Percentiles rank a stretch among this genome's conserved stretches.
phyloP scores from a whole-genome alignment of 2,797 vertebrate genomes.

The Mormyrus hasselquistii region DNA sequence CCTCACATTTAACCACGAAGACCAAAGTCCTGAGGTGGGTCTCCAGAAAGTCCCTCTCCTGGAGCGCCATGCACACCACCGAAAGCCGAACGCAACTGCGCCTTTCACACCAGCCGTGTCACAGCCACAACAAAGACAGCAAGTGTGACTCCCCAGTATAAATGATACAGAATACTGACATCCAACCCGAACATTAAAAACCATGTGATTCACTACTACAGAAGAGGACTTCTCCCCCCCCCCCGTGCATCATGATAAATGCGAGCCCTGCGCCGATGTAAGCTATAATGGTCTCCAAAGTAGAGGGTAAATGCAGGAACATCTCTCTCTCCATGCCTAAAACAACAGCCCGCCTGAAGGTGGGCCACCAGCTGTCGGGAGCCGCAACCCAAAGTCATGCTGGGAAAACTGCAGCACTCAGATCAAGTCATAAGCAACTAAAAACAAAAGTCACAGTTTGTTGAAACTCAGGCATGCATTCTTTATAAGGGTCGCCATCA shows the following conservation, averaged over 20 bases:
- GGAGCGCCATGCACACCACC: not conserved
- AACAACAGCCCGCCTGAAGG: not conserved
- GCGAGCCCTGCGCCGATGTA: not conserved
- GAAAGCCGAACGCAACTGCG: not conserved
- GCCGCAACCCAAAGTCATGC: not conserved
- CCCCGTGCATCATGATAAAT: not conserved
- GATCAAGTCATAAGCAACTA: not conserved
- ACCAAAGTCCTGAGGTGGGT: not conserved
- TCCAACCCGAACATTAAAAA: not conserved
- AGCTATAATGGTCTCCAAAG: not conserved
- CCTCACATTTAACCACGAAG: not conserved
- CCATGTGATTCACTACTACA: not conserved
- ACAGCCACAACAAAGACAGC: not conserved
- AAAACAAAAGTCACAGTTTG: not conserved
- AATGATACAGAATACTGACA: not conserved
- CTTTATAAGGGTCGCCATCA: not conserved
- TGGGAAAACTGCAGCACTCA: not conserved
- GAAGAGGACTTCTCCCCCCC: not conserved
- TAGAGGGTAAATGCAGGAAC: not conserved
- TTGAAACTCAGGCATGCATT: not conserved
- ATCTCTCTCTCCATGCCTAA: not conserved
- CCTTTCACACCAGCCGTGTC: not conserved
- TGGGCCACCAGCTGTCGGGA: not conserved
- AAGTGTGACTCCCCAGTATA: not conserved
- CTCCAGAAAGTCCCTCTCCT: not conserved